Evolutionary conservation across 2,888 invertebrate species (phyloP).

Genomic region (Palloptera scutellata): DNA sequence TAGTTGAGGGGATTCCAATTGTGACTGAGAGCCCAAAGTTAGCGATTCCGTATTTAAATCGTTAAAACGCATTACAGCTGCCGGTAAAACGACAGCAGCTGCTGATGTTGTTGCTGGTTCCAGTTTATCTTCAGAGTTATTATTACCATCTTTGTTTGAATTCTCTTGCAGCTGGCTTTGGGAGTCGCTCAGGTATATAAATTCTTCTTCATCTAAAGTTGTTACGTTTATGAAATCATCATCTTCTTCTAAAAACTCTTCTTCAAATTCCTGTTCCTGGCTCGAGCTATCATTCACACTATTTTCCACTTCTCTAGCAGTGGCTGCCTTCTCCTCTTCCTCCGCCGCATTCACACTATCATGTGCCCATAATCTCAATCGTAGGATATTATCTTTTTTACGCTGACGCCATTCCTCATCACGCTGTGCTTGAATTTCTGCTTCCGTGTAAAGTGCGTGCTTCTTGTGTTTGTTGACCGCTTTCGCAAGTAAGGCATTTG

Average conservation of each 20-base stretch:
- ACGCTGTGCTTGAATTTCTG: constrained; percentile 10
- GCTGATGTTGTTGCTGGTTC: constrained; percentile 1
- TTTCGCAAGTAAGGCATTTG: constrained; percentile 20
- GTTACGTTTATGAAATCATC: background rate
- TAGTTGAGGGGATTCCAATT: background rate
- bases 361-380: constrained; percentile 19
- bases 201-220: too few relatives aligned
- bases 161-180: too few relatives aligned
- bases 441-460: constrained; percentile 1
- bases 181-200: too few relatives aligned
- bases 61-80: constrained; percentile 2
- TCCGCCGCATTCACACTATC: background rate
- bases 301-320: background rate
- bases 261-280: constrained; percentile 4
- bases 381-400: constrained; percentile 28
- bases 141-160: too few relatives aligned
- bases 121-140: constrained; percentile 11
- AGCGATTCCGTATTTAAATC: constrained; percentile 22
- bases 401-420: constrained; percentile 21
- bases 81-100: background rate
- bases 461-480: constrained; percentile 12
- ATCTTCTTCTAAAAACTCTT: background rate
- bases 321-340: background rate
- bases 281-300: background rate
- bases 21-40: background rate